Evolutionary conservation across 2,888 invertebrate species (phyloP).

Genomic region (Phaonia tiefii): DNA sequence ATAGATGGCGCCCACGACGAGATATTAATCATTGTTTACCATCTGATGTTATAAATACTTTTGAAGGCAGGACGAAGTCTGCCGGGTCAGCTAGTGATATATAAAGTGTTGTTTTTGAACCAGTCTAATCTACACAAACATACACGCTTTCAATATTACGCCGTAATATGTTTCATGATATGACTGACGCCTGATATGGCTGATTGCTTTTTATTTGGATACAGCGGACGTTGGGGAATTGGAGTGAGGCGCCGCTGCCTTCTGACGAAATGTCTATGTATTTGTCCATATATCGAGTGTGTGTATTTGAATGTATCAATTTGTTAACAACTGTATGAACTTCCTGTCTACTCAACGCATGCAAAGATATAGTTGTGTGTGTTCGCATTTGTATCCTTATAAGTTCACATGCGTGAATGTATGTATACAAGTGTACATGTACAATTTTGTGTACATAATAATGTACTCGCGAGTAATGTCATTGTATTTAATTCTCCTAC

Average conservation of each 20-base stretch:
- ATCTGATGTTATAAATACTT: no score
- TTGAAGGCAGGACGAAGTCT: no score
- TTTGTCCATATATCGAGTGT: slow-evolving; percentile 2
- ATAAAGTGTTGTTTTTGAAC: no score
- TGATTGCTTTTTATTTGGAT: not conserved
- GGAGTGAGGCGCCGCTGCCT: not conserved
- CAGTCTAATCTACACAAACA: no score
- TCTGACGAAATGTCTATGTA: not conserved
- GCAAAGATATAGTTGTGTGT: not conserved
- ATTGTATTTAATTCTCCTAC: slow-evolving; percentile 18
- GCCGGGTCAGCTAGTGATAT: no score
- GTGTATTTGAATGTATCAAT: slow-evolving; percentile 52
- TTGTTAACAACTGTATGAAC: slow-evolving; percentile 64
- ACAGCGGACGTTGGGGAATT: not conserved
- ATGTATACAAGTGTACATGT: not conserved
- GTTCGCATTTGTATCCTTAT: slow-evolving; percentile 35
- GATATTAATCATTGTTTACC: no score
- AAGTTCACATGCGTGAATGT: slow-evolving; percentile 17
- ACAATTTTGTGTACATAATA: not conserved
- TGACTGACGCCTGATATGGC: slow-evolving; percentile 8
- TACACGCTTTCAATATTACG: no score
- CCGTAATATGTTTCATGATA: slow-evolving; percentile 43
- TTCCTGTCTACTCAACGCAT: slow-evolving; percentile 52
- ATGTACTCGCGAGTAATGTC: slow-evolving; percentile 44
- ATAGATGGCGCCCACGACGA: no score